Evolutionary conservation across 2,797 vertebrate species (phyloP).

Genomic region (Saxicola maurus): DNA sequence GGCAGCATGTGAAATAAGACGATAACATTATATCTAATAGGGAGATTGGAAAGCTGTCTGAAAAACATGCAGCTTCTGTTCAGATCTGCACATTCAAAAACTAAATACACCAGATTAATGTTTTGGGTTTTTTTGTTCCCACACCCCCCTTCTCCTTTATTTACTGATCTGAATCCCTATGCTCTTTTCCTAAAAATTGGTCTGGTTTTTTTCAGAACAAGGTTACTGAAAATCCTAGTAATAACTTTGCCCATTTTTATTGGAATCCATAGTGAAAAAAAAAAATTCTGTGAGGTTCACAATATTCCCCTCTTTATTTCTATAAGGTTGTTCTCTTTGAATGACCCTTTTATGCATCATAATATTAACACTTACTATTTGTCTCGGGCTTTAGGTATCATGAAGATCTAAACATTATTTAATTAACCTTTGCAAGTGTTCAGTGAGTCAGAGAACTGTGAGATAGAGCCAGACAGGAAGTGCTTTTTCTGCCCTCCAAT

Average conservation of each 20-base stretch:
- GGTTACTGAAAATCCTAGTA: not conserved
- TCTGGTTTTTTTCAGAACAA: not conserved
- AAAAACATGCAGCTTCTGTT: not conserved
- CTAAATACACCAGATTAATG: not conserved
- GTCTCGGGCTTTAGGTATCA: not conserved
- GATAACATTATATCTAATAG: slow-evolving; percentile 39
- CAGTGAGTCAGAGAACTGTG: not conserved
- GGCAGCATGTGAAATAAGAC: slow-evolving; percentile 40
- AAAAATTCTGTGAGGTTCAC: not conserved
- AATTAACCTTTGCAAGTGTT: slow-evolving; percentile 11
- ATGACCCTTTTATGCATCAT: not conserved
- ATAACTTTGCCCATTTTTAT: not conserved
- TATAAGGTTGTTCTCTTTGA: not conserved
- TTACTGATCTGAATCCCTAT: not conserved
- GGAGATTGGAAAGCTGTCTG: slow-evolving; percentile 12
- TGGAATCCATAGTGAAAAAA: not conserved
- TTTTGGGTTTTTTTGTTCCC: fast-evolving
- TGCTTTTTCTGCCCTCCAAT: not conserved
- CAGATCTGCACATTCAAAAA: not conserved
- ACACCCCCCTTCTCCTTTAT: not conserved
- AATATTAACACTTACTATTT: not conserved
- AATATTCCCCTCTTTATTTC: not conserved
- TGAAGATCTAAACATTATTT: not conserved
- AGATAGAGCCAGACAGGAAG: not conserved
- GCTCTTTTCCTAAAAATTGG: not conserved